Conservation (phyloP, 1,140 invertebrate species). For the Myzus persicae region DNA sequence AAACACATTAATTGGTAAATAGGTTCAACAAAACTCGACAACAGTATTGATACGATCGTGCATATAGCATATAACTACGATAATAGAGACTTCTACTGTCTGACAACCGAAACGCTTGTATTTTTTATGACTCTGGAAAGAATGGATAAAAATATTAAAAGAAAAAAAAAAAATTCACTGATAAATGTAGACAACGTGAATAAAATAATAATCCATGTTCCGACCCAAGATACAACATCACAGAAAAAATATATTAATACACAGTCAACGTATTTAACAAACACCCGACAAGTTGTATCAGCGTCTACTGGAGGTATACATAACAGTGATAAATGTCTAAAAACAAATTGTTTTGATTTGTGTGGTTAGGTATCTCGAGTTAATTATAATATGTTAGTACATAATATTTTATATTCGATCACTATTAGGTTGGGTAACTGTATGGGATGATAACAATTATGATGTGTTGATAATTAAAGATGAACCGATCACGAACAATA, state of each 20-base stretch:
- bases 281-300: constrained; percentile 32
- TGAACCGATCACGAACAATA: constrained; percentile 10
- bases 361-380: neutral
- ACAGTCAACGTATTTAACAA: constrained; percentile 23
- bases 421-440: neutral
- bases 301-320: constrained; percentile 15
- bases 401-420: neutral
- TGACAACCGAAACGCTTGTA: constrained; percentile 8
- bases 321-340: neutral
- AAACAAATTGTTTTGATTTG: neutral
- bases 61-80: neutral
- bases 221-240: neutral
- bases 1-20: neutral
- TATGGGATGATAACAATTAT: constrained; percentile 41
- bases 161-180: neutral
- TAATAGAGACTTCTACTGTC: constrained; percentile 15
- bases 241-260: constrained; percentile 29
- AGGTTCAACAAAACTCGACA: constrained; percentile 19
- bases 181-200: neutral
- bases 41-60: neutral
- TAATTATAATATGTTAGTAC: neutral
- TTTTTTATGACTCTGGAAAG: constrained; percentile 28
- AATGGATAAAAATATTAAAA: neutral
- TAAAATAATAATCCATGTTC: neutral
- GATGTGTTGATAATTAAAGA: neutral